Evolutionary conservation across 2,888 invertebrate species (phyloP).

Genomic region (Fragum fragum): DNA sequence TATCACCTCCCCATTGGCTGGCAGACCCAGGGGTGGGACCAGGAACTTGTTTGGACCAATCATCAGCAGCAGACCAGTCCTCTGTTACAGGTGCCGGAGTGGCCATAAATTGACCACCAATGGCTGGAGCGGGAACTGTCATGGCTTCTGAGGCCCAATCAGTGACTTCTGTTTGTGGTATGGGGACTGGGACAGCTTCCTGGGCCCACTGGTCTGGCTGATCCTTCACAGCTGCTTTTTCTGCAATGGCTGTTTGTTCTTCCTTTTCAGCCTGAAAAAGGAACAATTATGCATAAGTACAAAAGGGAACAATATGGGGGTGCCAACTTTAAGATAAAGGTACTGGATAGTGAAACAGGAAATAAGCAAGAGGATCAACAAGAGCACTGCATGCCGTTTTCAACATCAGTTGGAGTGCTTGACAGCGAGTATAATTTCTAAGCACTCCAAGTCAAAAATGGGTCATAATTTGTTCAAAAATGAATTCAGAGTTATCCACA

Average conservation of each 20-base stretch:
- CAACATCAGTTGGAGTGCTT: no score
- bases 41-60: conserved; percentile 77
- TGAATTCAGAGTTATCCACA: no score
- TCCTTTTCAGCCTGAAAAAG: conserved; percentile 94
- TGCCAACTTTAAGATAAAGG: no score
- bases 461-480: no score
- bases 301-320: no score
- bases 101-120: conserved; percentile 64
- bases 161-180: conserved; percentile 71
- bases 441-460: no score
- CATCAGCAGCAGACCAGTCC: conserved; percentile 77
- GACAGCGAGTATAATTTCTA: no score
- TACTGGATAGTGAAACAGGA: no score
- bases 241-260: conserved; percentile 89
- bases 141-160: conserved; percentile 84
- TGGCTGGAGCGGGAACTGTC: conserved; percentile 69
- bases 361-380: no score
- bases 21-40: conserved; percentile 55
- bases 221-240: conserved; percentile 79
- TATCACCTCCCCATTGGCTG: conserved; percentile 79
- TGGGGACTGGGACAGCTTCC: conserved; percentile 60
- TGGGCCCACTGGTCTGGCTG: conserved; percentile 77
- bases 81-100: conserved; percentile 64
- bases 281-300: no score
- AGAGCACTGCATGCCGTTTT: no score